Percentiles rank a stretch among this genome's conserved stretches.
These are phyloP conservation scores for Hippopotamus amphibius DNA, from an alignment of 2,113 vertebrate species.

Conservation along the genomic window DNA sequence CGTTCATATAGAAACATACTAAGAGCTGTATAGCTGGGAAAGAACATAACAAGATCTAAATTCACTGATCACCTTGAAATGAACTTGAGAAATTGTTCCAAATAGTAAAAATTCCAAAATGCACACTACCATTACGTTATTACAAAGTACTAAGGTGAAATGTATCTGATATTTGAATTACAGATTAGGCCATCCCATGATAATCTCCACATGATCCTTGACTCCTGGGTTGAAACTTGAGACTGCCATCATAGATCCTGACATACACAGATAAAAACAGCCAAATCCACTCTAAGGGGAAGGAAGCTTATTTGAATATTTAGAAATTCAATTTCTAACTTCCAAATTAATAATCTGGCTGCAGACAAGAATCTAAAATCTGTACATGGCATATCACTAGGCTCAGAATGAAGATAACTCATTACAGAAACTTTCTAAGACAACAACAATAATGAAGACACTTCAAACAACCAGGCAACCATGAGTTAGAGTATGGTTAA, in stretches of 20 bases:
- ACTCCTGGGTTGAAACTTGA: neutral
- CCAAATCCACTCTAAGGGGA: neutral
- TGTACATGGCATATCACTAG: neutral
- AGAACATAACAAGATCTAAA: neutral
- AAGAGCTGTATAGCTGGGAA: neutral
- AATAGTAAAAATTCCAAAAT: neutral
- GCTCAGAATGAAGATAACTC: neutral
- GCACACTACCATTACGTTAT: neutral
- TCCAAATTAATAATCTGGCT: neutral
- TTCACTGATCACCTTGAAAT: neutral
- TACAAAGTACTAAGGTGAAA: neutral
- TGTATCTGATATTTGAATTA: neutral
- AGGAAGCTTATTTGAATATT: neutral
- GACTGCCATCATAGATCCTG: neutral
- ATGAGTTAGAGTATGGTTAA: neutral
- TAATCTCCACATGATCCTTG: neutral
- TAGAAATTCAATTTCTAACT: neutral
- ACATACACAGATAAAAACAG: neutral
- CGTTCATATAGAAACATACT: neutral
- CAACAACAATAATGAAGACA: neutral
- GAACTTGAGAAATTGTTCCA: neutral
- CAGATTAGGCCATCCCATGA: neutral
- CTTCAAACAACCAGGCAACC: neutral
- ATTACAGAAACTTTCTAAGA: neutral
- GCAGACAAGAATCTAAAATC: neutral